These are phyloP conservation scores for Drosophila formosana DNA, from an alignment of 2,888 invertebrate species.

Conservation along the genomic window DNA sequence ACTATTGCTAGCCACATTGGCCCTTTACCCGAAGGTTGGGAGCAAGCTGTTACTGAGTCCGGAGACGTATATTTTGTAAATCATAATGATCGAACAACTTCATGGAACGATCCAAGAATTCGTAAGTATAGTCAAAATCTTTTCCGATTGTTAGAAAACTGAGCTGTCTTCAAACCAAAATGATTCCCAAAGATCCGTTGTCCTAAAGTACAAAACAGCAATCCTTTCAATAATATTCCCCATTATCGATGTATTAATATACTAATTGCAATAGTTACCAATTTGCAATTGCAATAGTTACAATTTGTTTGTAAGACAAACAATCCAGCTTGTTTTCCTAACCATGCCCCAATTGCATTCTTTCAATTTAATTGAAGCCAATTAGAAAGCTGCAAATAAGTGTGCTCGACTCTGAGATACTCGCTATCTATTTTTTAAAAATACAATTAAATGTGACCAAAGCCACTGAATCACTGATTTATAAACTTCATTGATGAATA, in stretches of 20 bases:
- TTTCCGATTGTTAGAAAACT: conserved; percentile 7
- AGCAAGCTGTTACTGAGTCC: conserved; percentile 95
- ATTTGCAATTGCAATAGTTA: no score
- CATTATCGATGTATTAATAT: no score
- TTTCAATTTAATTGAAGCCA: no score
- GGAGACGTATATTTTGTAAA: conserved; percentile 93
- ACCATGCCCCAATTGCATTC: neutral
- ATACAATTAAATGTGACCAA: no score
- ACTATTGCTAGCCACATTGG: conserved; percentile 87
- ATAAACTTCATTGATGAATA: no score
- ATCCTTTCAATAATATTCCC: no score
- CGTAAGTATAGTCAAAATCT: conserved; percentile 88
- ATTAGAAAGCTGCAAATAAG: no score
- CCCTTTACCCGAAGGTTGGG: conserved; percentile 96
- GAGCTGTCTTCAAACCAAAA: neutral
- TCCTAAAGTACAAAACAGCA: neutral
- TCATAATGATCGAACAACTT: conserved; percentile 96
- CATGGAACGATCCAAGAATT: conserved; percentile 99
- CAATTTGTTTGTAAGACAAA: no score
- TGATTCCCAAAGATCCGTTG: neutral
- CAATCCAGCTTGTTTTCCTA: neutral
- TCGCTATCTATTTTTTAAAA: no score
- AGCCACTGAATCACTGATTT: no score
- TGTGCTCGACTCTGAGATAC: no score
- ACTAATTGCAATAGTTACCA: no score